Percentiles rank a stretch among this genome's conserved stretches.
Evolutionary conservation across 2,888 invertebrate genomes (phyloP).

Genomic region (Cheiracanthium punctorium): DNA sequence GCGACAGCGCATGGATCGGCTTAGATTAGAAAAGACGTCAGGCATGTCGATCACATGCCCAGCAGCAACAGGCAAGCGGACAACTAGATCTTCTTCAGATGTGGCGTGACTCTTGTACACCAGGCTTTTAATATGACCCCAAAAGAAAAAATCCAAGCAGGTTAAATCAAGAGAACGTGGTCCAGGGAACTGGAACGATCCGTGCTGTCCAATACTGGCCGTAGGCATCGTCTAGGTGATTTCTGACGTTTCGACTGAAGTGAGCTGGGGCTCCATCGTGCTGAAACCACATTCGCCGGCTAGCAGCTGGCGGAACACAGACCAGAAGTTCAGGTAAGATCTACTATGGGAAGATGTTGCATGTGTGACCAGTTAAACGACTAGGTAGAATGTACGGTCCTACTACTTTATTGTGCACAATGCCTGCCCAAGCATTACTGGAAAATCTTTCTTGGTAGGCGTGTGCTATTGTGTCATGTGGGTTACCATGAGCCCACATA

Average conservation of each 20-base stretch:
- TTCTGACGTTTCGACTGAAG: background rate
- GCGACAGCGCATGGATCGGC: no score
- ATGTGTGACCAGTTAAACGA: background rate
- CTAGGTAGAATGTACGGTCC: no score
- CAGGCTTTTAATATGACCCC: background rate
- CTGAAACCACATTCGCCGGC: no score
- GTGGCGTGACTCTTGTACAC: background rate
- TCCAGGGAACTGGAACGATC: background rate
- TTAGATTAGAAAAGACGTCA: background rate
- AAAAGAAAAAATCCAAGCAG: slow-evolving; percentile 6
- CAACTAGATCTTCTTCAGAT: slow-evolving; percentile 11
- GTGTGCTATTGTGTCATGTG: no score
- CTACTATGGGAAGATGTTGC: background rate
- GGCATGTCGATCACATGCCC: background rate
- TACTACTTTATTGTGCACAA: no score
- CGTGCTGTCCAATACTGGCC: slow-evolving; percentile 4
- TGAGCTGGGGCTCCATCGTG: background rate
- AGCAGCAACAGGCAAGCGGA: background rate
- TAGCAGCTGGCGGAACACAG: background rate
- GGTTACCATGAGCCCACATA: no score
- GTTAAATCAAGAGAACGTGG: background rate
- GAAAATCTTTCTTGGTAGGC: no score
- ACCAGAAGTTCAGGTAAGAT: background rate
- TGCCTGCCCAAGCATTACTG: no score
- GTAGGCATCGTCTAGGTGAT: background rate